Evolutionary conservation across 2,888 invertebrate genomes (phyloP).

Genomic region (Dolomedes plantarius): DNA sequence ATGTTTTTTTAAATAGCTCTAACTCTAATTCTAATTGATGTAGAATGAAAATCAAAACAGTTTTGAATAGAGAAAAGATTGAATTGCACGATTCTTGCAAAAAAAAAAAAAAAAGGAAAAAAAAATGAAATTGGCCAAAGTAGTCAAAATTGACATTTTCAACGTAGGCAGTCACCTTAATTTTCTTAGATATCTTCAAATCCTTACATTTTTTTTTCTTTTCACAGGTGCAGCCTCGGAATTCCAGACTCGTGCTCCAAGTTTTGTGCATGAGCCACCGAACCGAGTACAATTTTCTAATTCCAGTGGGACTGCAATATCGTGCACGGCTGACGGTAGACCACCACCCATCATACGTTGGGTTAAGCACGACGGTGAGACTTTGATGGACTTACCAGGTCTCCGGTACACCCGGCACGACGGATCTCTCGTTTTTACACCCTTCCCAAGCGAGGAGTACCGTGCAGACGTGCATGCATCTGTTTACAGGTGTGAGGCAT

Average conservation of each 20-base stretch:
- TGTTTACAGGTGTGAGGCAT: conserved; percentile 71
- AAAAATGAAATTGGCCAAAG: too few species aligned
- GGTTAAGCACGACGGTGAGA: conserved; percentile 53
- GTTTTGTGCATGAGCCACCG: conserved; percentile 50
- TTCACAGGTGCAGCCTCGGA: conserved; percentile 20
- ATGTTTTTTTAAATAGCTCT: too few species aligned
- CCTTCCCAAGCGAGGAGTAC: conserved; percentile 72
- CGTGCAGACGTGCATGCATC: conserved; percentile 72
- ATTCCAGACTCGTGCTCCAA: conserved; percentile 26
- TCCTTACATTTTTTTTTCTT: background rate
- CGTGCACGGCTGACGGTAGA: conserved; percentile 51
- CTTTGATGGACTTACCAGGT: conserved; percentile 43
- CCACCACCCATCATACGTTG: conserved; percentile 45
- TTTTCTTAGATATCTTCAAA: too few species aligned
- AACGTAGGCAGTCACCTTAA: too few species aligned
- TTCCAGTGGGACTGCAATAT: conserved; percentile 51
- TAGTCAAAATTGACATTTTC: too few species aligned
- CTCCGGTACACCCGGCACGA: conserved; percentile 68
- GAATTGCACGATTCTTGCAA: too few species aligned
- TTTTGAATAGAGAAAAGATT: too few species aligned
- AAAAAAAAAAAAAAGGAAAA: too few species aligned
- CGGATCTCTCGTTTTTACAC: conserved; percentile 71
- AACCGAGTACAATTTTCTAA: conserved; percentile 61
- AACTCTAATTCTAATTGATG: too few species aligned
- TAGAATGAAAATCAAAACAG: too few species aligned